phyloP scores from a whole-genome alignment of 2,113 vertebrate species.

The Stigmatopora argus region DNA sequence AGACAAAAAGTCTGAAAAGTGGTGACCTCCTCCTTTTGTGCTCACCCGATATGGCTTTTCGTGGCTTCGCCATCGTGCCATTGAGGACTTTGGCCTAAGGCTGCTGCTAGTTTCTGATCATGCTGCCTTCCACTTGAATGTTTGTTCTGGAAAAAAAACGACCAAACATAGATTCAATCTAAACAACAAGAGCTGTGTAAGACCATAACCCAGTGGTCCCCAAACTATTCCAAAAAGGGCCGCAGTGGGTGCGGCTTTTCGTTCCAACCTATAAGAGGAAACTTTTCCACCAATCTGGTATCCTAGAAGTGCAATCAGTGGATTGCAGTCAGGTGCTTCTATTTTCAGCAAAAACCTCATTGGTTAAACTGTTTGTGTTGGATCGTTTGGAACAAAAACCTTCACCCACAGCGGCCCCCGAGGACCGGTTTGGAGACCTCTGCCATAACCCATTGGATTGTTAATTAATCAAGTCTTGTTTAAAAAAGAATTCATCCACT shows the following conservation, averaged over 20 bases:
- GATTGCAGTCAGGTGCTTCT: no score
- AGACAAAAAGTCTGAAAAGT: conserved; percentile 73
- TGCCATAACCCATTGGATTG: background rate
- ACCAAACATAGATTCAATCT: background rate
- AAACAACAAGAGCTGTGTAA: background rate
- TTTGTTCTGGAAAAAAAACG: conserved; percentile 4
- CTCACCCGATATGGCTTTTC: conserved; percentile 66
- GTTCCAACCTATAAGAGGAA: no score
- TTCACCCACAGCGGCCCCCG: no score
- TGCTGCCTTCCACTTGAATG: conserved; percentile 2
- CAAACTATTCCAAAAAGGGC: no score
- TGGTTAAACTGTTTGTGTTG: no score
- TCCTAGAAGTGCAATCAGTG: no score
- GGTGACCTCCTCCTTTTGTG: conserved; percentile 66
- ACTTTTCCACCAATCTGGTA: no score
- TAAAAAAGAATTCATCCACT: background rate
- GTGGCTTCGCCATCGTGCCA: conserved; percentile 44
- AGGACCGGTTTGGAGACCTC: no score
- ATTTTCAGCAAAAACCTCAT: no score
- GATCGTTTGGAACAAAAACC: no score
- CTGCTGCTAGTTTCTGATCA: conserved; percentile 13
- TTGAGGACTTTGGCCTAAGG: conserved; percentile 36
- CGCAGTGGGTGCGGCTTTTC: no score
- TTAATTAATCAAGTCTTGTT: background rate
- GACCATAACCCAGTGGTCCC: no score